Evolutionary conservation across 2,797 vertebrate species (phyloP).

Genomic region (Chloroceryle amazona): DNA sequence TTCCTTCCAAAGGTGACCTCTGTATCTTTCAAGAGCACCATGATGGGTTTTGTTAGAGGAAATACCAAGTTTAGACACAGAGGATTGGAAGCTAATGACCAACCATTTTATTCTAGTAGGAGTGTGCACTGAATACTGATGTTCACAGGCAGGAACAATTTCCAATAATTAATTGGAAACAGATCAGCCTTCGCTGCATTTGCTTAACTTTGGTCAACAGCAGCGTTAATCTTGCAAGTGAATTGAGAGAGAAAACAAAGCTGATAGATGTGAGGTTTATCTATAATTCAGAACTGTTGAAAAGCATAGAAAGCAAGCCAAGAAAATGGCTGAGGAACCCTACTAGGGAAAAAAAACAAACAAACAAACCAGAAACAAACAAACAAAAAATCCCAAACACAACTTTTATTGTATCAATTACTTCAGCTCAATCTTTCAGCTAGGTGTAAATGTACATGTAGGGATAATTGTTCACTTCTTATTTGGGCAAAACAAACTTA

Average conservation of each 20-base stretch:
- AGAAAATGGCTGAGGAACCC: not conserved
- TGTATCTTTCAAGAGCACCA: not conserved
- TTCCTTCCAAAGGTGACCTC: not conserved
- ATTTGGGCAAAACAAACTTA: not conserved
- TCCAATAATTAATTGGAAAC: conserved; percentile 20
- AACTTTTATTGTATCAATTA: not conserved
- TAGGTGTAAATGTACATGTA: not conserved
- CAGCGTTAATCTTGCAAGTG: not conserved
- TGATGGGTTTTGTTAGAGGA: not conserved
- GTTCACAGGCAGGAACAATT: conserved; percentile 4
- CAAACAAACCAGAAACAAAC: not conserved
- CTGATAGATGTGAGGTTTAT: not conserved
- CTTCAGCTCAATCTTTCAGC: not conserved
- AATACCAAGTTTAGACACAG: not conserved
- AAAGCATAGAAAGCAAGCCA: not conserved
- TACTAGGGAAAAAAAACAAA: not conserved
- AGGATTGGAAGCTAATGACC: not conserved
- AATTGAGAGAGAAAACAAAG: not conserved
- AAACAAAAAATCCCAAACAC: not conserved
- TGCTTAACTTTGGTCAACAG: conserved; percentile 31
- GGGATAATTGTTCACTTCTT: not conserved
- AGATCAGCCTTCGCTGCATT: not conserved
- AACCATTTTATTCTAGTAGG: not conserved
- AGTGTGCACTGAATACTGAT: not conserved
- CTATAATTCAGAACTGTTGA: not conserved